Conservation (phyloP, 2,113 vertebrate genomes). For the Rhodinocichla rosea region DNA sequence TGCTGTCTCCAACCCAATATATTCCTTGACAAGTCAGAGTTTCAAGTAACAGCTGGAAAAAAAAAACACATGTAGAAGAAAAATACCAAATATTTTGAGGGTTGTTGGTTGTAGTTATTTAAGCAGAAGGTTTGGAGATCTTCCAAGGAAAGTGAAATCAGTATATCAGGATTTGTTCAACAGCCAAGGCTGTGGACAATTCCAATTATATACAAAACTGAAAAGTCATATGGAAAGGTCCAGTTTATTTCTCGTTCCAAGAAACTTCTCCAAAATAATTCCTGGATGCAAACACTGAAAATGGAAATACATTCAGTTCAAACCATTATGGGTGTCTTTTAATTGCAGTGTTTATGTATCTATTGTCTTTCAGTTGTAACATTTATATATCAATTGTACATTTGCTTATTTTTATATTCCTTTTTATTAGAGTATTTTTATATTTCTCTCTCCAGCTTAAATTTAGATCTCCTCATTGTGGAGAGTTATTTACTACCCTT, state of each 20-base stretch:
- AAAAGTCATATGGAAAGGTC: neutral
- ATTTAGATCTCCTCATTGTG: neutral
- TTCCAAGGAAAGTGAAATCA: neutral
- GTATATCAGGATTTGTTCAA: neutral
- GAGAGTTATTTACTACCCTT: neutral
- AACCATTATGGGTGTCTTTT: neutral
- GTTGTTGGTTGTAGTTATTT: neutral
- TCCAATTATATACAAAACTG: neutral
- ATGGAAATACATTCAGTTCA: neutral
- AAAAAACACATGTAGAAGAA: neutral
- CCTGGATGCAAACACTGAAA: neutral
- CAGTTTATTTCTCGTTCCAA: neutral
- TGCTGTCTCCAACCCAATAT: rapidly evolving
- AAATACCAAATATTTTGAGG: neutral
- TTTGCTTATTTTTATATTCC: neutral
- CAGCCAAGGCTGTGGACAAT: neutral
- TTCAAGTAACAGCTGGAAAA: neutral
- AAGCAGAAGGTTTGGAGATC: neutral
- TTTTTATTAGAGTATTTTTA: neutral
- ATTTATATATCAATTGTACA: rapidly evolving
- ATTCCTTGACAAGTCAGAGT: neutral
- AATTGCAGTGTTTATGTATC: neutral
- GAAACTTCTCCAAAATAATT: neutral
- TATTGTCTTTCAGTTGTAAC: neutral
- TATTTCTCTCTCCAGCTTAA: neutral